Evolutionary conservation across 2,888 invertebrate species (phyloP).

Genomic region (Ditula angustiorana): DNA sequence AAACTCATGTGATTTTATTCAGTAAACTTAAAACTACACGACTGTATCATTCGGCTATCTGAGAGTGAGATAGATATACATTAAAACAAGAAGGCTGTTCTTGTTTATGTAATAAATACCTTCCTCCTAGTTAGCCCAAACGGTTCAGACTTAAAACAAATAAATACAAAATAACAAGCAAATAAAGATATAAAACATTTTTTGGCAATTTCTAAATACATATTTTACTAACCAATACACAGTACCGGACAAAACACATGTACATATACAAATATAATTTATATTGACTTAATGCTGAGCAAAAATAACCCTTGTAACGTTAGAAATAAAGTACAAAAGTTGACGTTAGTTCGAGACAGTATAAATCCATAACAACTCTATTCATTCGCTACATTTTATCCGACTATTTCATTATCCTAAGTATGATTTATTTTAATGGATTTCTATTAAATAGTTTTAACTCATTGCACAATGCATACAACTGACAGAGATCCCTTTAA

Average conservation of each 20-base stretch:
- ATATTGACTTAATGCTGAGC: not conserved
- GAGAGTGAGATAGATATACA: not conserved
- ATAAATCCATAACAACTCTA: too few relatives aligned
- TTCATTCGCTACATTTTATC: not conserved
- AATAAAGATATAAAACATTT: not conserved
- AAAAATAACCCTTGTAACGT: not conserved
- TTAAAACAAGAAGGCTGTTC: not conserved
- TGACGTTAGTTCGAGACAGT: too few relatives aligned
- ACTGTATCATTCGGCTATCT: not conserved
- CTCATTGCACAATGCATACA: constrained; percentile 3
- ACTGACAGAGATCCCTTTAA: not conserved
- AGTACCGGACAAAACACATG: constrained; percentile 1
- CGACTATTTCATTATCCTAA: not conserved
- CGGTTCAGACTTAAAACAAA: not conserved
- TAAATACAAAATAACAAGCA: constrained; percentile 4
- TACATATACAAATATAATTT: not conserved
- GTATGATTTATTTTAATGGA: not conserved
- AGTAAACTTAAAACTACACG: not conserved
- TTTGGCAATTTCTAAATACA: constrained; percentile 17
- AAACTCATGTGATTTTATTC: constrained; percentile 7
- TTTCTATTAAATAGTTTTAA: not conserved
- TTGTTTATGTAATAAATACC: not conserved
- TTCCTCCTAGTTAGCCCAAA: not conserved
- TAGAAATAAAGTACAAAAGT: not conserved
- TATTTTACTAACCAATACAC: constrained; percentile 7